phyloP scores from a whole-genome alignment of 2,888 invertebrate species.

The Argynnis bischoffii region DNA sequence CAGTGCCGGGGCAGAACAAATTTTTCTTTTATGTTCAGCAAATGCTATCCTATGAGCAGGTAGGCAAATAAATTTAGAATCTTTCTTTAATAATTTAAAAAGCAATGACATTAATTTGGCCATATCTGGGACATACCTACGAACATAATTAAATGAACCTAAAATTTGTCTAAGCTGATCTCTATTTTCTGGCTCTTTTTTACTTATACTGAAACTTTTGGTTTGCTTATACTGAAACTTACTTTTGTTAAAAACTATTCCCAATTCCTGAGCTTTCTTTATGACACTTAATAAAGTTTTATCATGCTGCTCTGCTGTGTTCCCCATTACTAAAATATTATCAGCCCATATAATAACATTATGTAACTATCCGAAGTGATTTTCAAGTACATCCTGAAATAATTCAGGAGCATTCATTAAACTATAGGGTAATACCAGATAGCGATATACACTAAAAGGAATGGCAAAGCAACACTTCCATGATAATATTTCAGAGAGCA shows the following conservation, averaged over 20 bases:
- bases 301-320: background rate
- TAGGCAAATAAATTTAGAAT: constrained; percentile 34
- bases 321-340: background rate
- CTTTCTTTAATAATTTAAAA: constrained; percentile 28
- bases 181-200: constrained; percentile 19
- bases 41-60: constrained; percentile 24
- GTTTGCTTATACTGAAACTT: constrained; percentile 1
- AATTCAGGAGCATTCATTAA: constrained; percentile 36
- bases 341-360: background rate
- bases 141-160: constrained; percentile 35
- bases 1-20: background rate
- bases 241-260: background rate
- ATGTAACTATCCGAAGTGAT: constrained; percentile 7
- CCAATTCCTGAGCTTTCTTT: background rate
- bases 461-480: constrained; percentile 33
- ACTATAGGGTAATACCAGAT: constrained; percentile 34
- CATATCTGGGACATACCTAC: constrained; percentile 36
- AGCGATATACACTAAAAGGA: constrained; percentile 35
- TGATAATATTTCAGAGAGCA: constrained; percentile 18
- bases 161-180: constrained; percentile 30
- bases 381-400: constrained; percentile 29
- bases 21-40: background rate
- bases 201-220: constrained; percentile 4
- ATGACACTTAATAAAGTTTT: background rate
- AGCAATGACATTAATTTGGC: constrained; percentile 33